These are phyloP conservation scores for Cyaniris semiargus DNA, from an alignment of 2,888 invertebrate genomes.

Conservation along the genomic window DNA sequence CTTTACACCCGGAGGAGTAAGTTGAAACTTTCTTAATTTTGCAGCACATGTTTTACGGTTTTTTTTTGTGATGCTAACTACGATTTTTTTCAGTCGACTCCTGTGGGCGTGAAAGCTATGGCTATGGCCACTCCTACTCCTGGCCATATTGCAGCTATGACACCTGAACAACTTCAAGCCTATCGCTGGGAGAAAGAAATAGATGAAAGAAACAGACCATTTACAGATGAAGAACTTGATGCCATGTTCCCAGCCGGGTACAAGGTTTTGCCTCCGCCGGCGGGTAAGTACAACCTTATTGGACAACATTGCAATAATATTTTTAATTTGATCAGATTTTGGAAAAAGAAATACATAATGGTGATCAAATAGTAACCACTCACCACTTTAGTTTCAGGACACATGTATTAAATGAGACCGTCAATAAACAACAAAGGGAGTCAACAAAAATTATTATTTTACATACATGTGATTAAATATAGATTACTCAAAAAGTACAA, in stretches of 20 bases:
- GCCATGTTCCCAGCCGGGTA: constrained; percentile 99
- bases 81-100: constrained; percentile 80
- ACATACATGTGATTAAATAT: constrained; percentile 63
- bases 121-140: constrained; percentile 99
- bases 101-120: constrained; percentile 97
- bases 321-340: constrained; percentile 38
- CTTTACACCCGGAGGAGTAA: constrained; percentile 90
- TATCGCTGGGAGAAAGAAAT: constrained; percentile 99
- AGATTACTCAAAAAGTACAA: constrained; percentile 50
- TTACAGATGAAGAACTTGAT: constrained; percentile 98
- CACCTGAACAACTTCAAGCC: constrained; percentile 98
- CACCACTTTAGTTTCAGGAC: constrained; percentile 75
- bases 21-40: constrained; percentile 43
- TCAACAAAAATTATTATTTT: constrained; percentile 44
- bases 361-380: constrained; percentile 70
- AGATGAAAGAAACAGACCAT: constrained; percentile 97
- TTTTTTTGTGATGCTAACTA: too few relatives aligned
- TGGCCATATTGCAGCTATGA: constrained; percentile 98
- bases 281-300: constrained; percentile 78
- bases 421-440: constrained; percentile 50
- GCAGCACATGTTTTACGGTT: too few relatives aligned
- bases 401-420: constrained; percentile 68
- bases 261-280: constrained; percentile 97
- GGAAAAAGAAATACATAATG: constrained; percentile 44
- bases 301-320: constrained; percentile 31